Evolutionary conservation across 2,797 vertebrate genomes (phyloP), one percentile per base, ranked within the genome.

Genomic region (Eulemur albifrons): DNA sequence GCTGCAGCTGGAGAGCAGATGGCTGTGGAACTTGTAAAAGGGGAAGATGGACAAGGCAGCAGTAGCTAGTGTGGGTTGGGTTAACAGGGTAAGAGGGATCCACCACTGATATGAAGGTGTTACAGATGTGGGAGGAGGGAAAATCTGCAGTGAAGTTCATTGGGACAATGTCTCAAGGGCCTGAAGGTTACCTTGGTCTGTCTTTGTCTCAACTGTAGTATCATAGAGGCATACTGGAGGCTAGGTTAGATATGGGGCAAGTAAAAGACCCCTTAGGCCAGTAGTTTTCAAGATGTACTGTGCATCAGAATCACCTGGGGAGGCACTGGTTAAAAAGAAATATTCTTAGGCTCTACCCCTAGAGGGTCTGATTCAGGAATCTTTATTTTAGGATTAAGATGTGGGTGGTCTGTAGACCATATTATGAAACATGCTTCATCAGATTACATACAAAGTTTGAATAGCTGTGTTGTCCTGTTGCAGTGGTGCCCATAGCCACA

Each of bases 341-440:
- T 87, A 92, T 83, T 63, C 43, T 93, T 82, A 83, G 69, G 32
- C 54, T 76, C 38, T 0, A 79, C 30, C 21, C 43, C 20, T 83
- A 83, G 43, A 76, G 30, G 38, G 23, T 90, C 43, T 90, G 52
- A 92, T 90, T 96, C 45, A 67, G 35, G 52, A 79, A 88, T 92
- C n/a, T 79, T 96, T 32, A 82, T 81, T 93, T 90, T 73, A 82
- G 88, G 57, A 94, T 76, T 81, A 85, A 93, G 27, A 40, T 80
- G 35, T 81, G 84, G 61, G 52, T 45, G 17, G 59, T 85, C 38
- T 95, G 21, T n/a, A 80, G 65, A 63, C 32, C 54, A 40, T 30
- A 77, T 48, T 87, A 67, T 1, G 8, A 94, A 93, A 89, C 7
- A 75, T 8, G 76, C 38, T 88, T 11, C 40, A 90, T 79, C 32